A percentile compares a stretch with the other conserved stretches of the same genome.
These are phyloP conservation scores for Loripinus fragilis DNA, from an alignment of 2,888 invertebrate species.

Conservation along the genomic window DNA sequence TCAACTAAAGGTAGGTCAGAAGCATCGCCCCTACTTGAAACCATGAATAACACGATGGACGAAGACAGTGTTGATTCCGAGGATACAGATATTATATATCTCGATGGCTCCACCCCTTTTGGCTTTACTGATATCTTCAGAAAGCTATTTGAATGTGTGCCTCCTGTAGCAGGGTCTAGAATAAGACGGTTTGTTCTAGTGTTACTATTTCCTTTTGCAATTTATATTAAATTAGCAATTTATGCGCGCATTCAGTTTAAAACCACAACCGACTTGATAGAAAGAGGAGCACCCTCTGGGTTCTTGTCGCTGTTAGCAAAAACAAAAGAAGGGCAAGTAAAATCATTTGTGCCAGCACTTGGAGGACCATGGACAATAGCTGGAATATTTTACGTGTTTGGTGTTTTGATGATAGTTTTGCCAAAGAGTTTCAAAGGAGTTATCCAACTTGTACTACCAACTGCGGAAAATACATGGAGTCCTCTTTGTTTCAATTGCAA, in stretches of 20 bases:
- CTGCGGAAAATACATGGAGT: background rate
- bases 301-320: conserved; percentile 14
- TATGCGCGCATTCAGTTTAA: background rate
- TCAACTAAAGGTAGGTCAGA: background rate
- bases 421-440: background rate
- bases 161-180: background rate
- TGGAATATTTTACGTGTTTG: background rate
- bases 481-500: conserved; percentile 1
- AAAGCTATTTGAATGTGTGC: background rate
- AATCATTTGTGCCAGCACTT: background rate
- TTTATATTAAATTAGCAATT: background rate
- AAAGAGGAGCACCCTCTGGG: background rate
- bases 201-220: background rate
- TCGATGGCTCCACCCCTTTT: background rate
- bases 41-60: background rate
- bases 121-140: background rate
- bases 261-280: conserved; percentile 4
- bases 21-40: too few relatives aligned
- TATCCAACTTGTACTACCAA: background rate
- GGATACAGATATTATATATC: background rate
- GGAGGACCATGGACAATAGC: background rate
- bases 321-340: background rate
- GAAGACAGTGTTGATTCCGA: background rate
- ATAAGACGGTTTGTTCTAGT: background rate
- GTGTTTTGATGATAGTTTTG: background rate